Evolutionary conservation across 2,797 vertebrate species (phyloP).

Genomic region (Brotula barbata): DNA sequence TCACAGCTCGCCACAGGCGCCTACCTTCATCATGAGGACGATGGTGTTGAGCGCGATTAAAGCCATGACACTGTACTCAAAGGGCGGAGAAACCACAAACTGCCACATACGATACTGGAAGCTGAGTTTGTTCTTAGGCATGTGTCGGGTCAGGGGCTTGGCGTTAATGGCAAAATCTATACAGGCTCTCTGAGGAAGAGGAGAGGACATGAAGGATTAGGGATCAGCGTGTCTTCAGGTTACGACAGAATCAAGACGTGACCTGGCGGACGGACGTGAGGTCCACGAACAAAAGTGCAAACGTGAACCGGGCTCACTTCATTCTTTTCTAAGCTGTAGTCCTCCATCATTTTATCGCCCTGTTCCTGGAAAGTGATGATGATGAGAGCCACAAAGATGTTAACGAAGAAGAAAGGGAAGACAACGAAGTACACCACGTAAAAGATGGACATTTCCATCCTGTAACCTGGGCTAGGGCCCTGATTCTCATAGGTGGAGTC

Average conservation of each 20-base stretch:
- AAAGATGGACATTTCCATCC: constrained; percentile 98
- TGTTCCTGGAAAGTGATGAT: constrained; percentile 99
- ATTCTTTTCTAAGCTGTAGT: constrained; percentile 97
- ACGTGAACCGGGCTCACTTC: too few relatives aligned
- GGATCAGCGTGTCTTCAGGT: too few relatives aligned
- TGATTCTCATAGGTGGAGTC: constrained; percentile 95
- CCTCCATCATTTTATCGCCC: constrained; percentile 95
- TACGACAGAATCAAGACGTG: too few relatives aligned
- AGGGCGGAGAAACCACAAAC: constrained; percentile 94
- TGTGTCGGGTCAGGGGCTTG: constrained; percentile 94
- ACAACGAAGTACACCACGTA: constrained; percentile 98
- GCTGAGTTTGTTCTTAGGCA: constrained; percentile 94
- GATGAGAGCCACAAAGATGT: constrained; percentile 98
- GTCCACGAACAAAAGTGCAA: too few relatives aligned
- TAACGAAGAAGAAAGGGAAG: constrained; percentile 99
- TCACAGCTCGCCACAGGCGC: not conserved
- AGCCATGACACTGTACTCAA: constrained; percentile 98
- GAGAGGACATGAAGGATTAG: too few relatives aligned
- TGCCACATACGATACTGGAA: constrained; percentile 98
- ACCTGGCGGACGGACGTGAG: too few relatives aligned
- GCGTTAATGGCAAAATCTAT: constrained; percentile 98
- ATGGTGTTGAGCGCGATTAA: constrained; percentile 98
- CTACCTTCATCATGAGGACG: constrained; percentile 99
- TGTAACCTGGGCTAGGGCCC: constrained; percentile 93
- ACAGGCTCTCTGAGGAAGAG: constrained; percentile 94